Conservation (phyloP, 2,888 invertebrate genomes). For the Limnephilus auricula region DNA sequence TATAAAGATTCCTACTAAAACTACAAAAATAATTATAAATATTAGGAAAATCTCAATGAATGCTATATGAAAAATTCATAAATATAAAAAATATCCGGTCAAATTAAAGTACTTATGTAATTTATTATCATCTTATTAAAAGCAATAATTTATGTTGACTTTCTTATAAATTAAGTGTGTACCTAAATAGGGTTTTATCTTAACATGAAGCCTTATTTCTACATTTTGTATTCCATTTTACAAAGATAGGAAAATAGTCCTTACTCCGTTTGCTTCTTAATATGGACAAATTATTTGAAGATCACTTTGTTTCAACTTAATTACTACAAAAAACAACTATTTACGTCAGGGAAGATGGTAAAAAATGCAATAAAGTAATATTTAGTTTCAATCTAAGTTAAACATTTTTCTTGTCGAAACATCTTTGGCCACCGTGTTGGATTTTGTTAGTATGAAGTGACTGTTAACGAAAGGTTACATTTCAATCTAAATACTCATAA, state of each 20-base stretch:
- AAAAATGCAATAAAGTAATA: too few relatives aligned
- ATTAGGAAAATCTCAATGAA: background rate
- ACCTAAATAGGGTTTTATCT: background rate
- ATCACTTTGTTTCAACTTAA: too few relatives aligned
- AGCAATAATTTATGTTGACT: background rate
- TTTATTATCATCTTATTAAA: background rate
- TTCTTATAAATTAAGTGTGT: background rate
- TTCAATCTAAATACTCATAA: too few relatives aligned
- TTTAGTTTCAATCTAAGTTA: too few relatives aligned
- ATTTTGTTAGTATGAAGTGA: too few relatives aligned
- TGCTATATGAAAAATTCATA: background rate
- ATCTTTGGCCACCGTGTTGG: too few relatives aligned
- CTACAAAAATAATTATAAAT: background rate
- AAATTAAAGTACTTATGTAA: background rate
- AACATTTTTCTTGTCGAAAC: too few relatives aligned
- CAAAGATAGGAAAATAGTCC: background rate
- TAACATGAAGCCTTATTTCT: background rate
- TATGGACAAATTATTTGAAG: too few relatives aligned
- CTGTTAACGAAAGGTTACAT: too few relatives aligned
- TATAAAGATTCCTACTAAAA: slow-evolving; percentile 39
- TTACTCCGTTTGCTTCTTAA: too few relatives aligned
- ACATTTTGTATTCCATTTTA: background rate
- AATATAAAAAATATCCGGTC: background rate
- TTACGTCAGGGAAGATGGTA: too few relatives aligned
- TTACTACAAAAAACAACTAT: too few relatives aligned